A percentile compares a stretch with the other conserved stretches of the same genome.
Evolutionary conservation across 2,888 invertebrate genomes (phyloP).

Genomic region (Epiblema foenella): DNA sequence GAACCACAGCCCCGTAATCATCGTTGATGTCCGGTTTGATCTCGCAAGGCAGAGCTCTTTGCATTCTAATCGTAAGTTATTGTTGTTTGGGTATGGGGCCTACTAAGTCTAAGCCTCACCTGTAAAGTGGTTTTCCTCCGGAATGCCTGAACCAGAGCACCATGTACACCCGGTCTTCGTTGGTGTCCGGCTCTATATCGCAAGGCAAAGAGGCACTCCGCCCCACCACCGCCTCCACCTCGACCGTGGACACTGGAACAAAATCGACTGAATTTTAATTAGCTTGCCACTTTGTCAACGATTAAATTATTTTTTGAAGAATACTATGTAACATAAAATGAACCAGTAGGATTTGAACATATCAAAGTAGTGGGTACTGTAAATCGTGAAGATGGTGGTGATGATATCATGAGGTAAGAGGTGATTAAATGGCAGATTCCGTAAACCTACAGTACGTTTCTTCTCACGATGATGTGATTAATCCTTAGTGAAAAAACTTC

Average conservation of each 20-base stretch:
- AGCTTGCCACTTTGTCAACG: constrained; percentile 52
- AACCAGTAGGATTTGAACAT: too few species aligned
- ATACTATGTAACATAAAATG: too few species aligned
- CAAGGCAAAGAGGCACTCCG: constrained; percentile 93
- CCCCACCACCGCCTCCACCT: constrained; percentile 93
- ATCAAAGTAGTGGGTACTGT: too few species aligned
- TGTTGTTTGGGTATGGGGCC: not conserved
- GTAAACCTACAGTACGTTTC: too few species aligned
- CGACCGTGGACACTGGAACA: constrained; percentile 79
- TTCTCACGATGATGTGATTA: too few species aligned
- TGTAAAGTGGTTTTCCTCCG: constrained; percentile 94
- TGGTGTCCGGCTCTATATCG: constrained; percentile 92
- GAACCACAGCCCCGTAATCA: constrained; percentile 94
- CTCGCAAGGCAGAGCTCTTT: constrained; percentile 90
- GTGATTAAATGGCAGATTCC: too few species aligned
- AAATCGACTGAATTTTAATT: constrained; percentile 72
- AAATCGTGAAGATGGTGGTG: too few species aligned
- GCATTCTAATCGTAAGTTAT: too few species aligned
- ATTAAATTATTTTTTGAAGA: not conserved
- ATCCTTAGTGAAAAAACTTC: too few species aligned
- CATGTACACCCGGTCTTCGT: constrained; percentile 95
- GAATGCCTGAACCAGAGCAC: constrained; percentile 95
- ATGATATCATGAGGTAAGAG: too few species aligned
- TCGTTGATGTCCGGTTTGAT: constrained; percentile 93
- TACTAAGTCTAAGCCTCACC: constrained; percentile 84